These are phyloP conservation scores for Hemiprocne comata DNA, from an alignment of 2,113 vertebrate species.

Conservation along the genomic window DNA sequence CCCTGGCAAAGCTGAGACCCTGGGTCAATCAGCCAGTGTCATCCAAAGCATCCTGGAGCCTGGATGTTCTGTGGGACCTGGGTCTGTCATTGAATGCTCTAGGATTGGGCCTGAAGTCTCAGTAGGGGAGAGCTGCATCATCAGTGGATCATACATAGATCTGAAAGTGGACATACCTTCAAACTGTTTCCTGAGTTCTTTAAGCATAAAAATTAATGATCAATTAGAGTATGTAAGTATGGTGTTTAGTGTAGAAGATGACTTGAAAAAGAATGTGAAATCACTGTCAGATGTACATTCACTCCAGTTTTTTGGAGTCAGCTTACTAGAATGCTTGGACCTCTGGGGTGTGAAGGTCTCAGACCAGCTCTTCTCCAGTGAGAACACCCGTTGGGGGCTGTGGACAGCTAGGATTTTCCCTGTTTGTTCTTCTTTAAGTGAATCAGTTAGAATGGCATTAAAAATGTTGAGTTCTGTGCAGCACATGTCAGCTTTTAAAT, in stretches of 20 bases:
- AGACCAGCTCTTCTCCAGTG: conserved; percentile 79
- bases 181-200: conserved; percentile 82
- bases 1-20: background rate
- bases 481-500: conserved; percentile 31
- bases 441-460: conserved; percentile 79
- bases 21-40: conserved; percentile 61
- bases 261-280: conserved; percentile 81
- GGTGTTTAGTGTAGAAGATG: conserved; percentile 81
- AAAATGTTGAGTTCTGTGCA: conserved; percentile 81
- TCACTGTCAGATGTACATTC: conserved; percentile 48
- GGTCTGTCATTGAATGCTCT: conserved; percentile 87
- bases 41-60: conserved; percentile 83
- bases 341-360: conserved; percentile 80
- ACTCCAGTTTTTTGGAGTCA: conserved; percentile 78
- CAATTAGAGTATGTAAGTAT: conserved; percentile 78
- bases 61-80: conserved; percentile 72
- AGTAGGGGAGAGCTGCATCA: conserved; percentile 79
- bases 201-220: conserved; percentile 74
- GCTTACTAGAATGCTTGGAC: conserved; percentile 76
- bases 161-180: conserved; percentile 73
- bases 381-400: conserved; percentile 68
- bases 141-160: conserved; percentile 81
- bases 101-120: conserved; percentile 78
- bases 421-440: conserved; percentile 74
- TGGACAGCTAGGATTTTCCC: conserved; percentile 92